Evolutionary conservation across 2,888 invertebrate genomes (phyloP), one percentile per base, ranked within the genome.

Genomic region (Sinotaia quadrata): DNA sequence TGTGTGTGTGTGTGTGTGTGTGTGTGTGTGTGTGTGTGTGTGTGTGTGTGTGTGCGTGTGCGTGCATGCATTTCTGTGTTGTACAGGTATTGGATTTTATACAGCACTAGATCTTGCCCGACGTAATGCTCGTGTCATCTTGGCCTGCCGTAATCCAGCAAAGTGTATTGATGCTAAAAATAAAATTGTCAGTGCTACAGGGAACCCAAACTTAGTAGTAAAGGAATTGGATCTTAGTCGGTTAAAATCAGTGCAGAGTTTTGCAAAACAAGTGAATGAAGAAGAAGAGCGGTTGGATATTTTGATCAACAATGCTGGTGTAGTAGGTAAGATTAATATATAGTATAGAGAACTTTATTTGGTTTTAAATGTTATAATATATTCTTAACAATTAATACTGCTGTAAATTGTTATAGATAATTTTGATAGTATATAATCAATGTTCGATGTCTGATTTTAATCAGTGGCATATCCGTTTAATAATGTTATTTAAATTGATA

Each of bases 141-240:
- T 84, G 33, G 84, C 82, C 4, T 84, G 83, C 68, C 72, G 84
- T 31, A 77, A 77, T 58, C 31, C 61, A 52, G 57, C 75, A 29
- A 78, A 75, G 58, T 83, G 75, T 8, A 67, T 78, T 49, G 56
- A 47, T 12, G 83, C 82, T 7, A 69, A 68, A 29, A 62, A 74
- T 1, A 76, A 71, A 24, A 82, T 84, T 7, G 74, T 74, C n/a
- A 57, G 66, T 36, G 91, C 91, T 1, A 79, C 84, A 8, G 80
- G 81, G 29, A 84, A 83, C 57, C 51, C 59, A 15, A 75, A 83
- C 66, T 77, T 84, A 7, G 51, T 75, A 31, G 73, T 78, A 3
- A 74, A 73, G 60, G 29, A 77, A 4, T 51, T 82, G 10, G 82
- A 84, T 60, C 61, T 84, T 0, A 78, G 80, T 67, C 61, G 60